Percentiles rank a stretch among this genome's conserved stretches.
phyloP scores from a whole-genome alignment of 2,797 vertebrate species.

The Tachyglossus aculeatus region DNA sequence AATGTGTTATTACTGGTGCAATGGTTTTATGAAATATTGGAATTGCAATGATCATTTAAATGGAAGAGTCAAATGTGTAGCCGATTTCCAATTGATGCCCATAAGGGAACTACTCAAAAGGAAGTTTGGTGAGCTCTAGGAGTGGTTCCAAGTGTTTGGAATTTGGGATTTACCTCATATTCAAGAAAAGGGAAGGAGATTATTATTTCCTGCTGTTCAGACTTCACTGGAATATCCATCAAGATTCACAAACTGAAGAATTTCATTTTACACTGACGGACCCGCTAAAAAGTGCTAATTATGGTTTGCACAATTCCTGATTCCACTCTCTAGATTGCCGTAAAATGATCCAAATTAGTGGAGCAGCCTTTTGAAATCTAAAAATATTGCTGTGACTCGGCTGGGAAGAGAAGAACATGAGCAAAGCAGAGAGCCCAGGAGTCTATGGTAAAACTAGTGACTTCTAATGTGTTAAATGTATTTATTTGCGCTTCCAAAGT shows the following conservation, averaged over 20 bases:
- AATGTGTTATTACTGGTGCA: too few relatives aligned
- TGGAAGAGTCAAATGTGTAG: too few relatives aligned
- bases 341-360: slow-evolving; percentile 45
- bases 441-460: slow-evolving; percentile 51
- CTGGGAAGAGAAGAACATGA: slow-evolving; percentile 15
- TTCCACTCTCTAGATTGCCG: slow-evolving; percentile 18
- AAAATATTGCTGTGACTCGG: slow-evolving; percentile 23
- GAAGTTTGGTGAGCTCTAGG: background rate
- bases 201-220: background rate
- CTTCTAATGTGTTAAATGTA: slow-evolving; percentile 74
- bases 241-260: slow-evolving; percentile 10
- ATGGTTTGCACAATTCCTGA: background rate
- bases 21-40: too few relatives aligned
- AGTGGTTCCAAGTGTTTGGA: background rate
- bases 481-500: slow-evolving; percentile 80
- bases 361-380: slow-evolving; percentile 49
- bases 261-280: background rate
- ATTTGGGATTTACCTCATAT: background rate
- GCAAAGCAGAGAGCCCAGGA: slow-evolving; percentile 32
- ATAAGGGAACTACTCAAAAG: background rate
- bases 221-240: background rate
- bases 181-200: slow-evolving; percentile 7
- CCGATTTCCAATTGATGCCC: too few relatives aligned
- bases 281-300: slow-evolving; percentile 2
- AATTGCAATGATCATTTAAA: too few relatives aligned